These are phyloP conservation scores for Mimas tiliae DNA, from an alignment of 2,888 invertebrate species.

Conservation along the genomic window DNA sequence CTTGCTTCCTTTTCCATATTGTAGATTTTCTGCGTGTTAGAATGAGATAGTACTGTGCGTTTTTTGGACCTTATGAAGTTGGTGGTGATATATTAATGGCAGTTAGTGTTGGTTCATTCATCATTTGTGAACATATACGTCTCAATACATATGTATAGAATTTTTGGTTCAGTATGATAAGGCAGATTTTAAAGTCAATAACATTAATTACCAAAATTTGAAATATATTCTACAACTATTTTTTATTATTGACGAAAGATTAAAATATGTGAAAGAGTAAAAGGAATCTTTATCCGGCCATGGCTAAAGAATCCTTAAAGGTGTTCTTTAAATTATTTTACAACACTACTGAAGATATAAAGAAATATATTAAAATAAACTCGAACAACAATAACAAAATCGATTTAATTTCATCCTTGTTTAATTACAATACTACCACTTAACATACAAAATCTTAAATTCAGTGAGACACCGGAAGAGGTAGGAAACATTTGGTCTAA, in stretches of 20 bases:
- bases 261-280: too few relatives aligned
- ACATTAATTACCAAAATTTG: neutral
- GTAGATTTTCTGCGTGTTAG: neutral
- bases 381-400: too few relatives aligned
- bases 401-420: too few relatives aligned
- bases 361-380: too few relatives aligned
- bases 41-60: neutral
- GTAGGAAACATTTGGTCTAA: neutral
- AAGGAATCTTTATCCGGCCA: too few relatives aligned
- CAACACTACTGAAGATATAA: too few relatives aligned
- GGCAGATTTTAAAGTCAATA: neutral
- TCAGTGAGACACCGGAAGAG: constrained; percentile 8
- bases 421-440: too few relatives aligned
- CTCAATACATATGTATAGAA: constrained; percentile 36
- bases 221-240: too few relatives aligned
- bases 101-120: constrained; percentile 23
- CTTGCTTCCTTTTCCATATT: neutral
- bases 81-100: constrained; percentile 24
- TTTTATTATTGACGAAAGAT: neutral
- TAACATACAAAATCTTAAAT: neutral
- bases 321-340: too few relatives aligned
- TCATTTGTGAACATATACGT: constrained; percentile 16
- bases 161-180: constrained; percentile 36
- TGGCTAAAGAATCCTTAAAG: too few relatives aligned
- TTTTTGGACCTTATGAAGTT: constrained; percentile 17